Conservation (phyloP, 2,113 vertebrate genomes). For the Sinocyclocheilus anophthalmus region DNA sequence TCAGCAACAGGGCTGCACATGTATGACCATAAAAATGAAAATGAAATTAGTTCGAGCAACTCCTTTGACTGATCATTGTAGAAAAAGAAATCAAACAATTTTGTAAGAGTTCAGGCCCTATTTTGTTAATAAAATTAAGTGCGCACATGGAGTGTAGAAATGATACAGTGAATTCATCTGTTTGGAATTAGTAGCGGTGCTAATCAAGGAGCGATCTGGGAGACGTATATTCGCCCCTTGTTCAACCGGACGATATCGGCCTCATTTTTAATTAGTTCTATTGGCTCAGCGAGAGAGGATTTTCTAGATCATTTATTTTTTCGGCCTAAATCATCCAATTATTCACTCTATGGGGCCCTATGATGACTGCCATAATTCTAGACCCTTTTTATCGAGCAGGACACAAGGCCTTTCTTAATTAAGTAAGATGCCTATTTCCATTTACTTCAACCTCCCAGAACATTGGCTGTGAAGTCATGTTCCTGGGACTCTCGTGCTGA, state of each 20-base stretch:
- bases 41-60: background rate
- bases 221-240: slow-evolving; percentile 45
- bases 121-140: slow-evolving; percentile 43
- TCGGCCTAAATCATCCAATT: slow-evolving; percentile 59
- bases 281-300: slow-evolving; percentile 59
- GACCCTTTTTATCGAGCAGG: slow-evolving; percentile 60
- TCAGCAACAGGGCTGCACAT: background rate
- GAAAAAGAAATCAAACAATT: background rate
- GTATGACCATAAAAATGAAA: background rate
- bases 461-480: slow-evolving; percentile 48
- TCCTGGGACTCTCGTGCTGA: slow-evolving; percentile 45
- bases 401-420: slow-evolving; percentile 56
- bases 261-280: slow-evolving; percentile 66
- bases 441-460: slow-evolving; percentile 52
- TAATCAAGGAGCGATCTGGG: slow-evolving; percentile 59
- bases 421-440: slow-evolving; percentile 58
- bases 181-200: slow-evolving; percentile 54
- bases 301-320: slow-evolving; percentile 62
- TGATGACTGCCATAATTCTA: slow-evolving; percentile 57
- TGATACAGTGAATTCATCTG: slow-evolving; percentile 55
- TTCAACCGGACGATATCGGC: slow-evolving; percentile 47
- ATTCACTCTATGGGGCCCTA: slow-evolving; percentile 55
- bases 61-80: background rate
- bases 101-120: no score
- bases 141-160: slow-evolving; percentile 35